Conservation (phyloP, 2,113 vertebrate genomes). For the Athene cunicularia region DNA sequence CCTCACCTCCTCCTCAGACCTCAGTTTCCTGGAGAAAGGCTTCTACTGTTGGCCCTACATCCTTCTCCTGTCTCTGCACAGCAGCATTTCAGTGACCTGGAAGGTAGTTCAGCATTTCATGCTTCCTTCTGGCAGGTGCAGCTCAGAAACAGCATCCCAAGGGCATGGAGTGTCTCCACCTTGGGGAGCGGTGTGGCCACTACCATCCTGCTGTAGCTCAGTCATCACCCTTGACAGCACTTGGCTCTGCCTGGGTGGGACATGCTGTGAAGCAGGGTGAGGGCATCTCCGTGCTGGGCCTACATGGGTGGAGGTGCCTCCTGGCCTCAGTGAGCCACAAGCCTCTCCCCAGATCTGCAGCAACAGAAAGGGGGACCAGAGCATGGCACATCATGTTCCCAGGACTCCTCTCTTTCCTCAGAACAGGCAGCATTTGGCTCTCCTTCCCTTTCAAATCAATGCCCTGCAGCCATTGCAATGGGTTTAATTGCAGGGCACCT, state of each 20-base stretch:
- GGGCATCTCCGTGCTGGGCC: neutral
- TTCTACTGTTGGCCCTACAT: neutral
- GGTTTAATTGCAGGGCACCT: conserved; percentile 24
- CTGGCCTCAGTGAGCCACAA: neutral
- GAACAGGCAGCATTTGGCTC: neutral
- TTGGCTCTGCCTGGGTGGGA: neutral
- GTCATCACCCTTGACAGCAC: rapidly evolving
- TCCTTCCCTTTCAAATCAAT: neutral
- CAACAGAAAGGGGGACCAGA: rapidly evolving
- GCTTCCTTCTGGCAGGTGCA: neutral
- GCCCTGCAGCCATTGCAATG: neutral
- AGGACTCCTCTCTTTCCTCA: neutral
- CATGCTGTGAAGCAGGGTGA: neutral
- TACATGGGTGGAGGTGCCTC: neutral
- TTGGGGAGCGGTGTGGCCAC: neutral
- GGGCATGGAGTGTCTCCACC: neutral
- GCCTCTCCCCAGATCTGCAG: neutral
- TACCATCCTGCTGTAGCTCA: neutral
- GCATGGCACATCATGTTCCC: neutral
- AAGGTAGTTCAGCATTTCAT: conserved; percentile 45
- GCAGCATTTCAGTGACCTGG: neutral
- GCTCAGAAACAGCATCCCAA: neutral
- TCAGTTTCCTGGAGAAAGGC: neutral
- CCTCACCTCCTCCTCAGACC: neutral
- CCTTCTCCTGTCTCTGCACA: neutral